Base-by-base conservation (phyloP, 2,113 vertebrate species). In the Melierax canorus region DNA sequence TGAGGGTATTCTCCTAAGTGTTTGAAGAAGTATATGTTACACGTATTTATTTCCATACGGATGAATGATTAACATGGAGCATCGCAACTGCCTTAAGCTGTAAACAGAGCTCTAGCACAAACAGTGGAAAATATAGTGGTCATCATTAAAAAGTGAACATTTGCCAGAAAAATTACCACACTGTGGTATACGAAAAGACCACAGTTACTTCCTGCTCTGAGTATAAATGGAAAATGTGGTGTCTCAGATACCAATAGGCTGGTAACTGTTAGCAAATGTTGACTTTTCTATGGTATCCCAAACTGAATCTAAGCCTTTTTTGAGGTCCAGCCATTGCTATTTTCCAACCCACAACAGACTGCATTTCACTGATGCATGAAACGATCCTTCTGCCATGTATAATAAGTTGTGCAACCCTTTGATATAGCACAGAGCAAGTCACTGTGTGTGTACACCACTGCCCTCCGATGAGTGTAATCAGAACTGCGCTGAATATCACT, bases 161-260 rank as follows among this genome's bases (percentile, higher is more conserved):
- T 85, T 76, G 80, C 91, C 95, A 94, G 68, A 86, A 91, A 75
- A 91, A 60, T 55, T 92, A 94, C 77, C 58, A 72, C 12, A 27
- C 36, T 87, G 79, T 84, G 86, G 80, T 91, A 29, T 68, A 87
- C n/a, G 69, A 87, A 89, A 94, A 92, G 83, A 89, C 94, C 95
- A 92, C 91, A 82, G 88, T 58, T 89, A 76, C 83, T 96, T 97
- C 95, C 92, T 97, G 76, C 69, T 84, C 88, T 89, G 83, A 89
- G 80, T 64, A 91, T 72, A 89, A 95, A 90, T 81, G 94, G 97
- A 97, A 97, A 97, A 94, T 79, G 58, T 73, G 79, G 76, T 89
- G 84, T 87, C 73, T 79, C 62, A 45, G 80, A 89, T 38, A 92
- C 83, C 83, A 95, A 24, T 8, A 68, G 51, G 83, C 51, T 94